Evolutionary conservation across 1,140 invertebrate species (phyloP).

Genomic region (Cotesia glomerata): DNA sequence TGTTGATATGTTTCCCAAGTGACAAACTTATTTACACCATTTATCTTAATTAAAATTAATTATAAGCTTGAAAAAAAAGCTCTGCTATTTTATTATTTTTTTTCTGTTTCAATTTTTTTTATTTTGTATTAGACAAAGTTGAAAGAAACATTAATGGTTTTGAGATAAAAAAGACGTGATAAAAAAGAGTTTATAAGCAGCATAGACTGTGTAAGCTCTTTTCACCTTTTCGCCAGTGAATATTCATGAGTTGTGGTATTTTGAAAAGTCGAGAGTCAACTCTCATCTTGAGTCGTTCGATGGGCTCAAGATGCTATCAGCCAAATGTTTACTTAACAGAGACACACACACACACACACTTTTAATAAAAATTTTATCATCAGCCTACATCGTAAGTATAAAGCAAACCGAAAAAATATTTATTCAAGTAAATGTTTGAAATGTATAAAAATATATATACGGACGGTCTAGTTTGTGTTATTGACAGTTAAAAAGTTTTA

Average conservation of each 20-base stretch:
- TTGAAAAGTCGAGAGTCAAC: neutral
- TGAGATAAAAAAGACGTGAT: neutral
- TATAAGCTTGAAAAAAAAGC: neutral
- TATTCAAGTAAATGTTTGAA: neutral
- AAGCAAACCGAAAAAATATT: neutral
- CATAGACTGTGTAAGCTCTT: neutral
- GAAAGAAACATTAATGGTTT: neutral
- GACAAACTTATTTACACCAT: neutral
- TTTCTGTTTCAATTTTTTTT: too few species aligned
- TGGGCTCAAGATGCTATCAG: constrained; percentile 26
- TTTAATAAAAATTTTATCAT: constrained; percentile 9
- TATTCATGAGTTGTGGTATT: constrained; percentile 13
- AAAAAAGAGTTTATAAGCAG: neutral
- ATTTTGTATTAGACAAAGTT: neutral
- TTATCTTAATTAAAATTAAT: too few species aligned
- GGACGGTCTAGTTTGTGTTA: neutral
- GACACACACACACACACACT: constrained; percentile 10
- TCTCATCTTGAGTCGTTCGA: constrained; percentile 12
- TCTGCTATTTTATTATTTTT: too few species aligned
- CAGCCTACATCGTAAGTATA: constrained; percentile 11
- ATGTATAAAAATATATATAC: neutral
- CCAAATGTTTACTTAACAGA: constrained; percentile 16
- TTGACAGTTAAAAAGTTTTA: constrained; percentile 9
- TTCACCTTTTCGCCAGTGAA: neutral
- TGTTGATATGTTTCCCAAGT: neutral